Evolutionary conservation across 37 sponge, comb jelly and placozoan genomes (phyloP).

Genomic region (Hormiphora californensis): DNA sequence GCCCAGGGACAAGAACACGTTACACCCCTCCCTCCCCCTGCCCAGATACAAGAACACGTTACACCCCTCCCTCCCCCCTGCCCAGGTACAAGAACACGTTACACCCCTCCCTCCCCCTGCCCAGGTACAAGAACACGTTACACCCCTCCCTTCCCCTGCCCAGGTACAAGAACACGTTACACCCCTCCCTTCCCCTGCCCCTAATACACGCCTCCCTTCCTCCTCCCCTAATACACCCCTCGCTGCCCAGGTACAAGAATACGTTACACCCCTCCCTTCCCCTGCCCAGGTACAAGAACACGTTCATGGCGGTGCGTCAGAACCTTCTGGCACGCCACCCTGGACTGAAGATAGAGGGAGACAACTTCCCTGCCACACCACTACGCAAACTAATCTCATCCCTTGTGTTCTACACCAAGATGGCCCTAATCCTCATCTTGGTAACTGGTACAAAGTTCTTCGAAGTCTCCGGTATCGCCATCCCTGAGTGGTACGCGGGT

Average conservation of each 20-base stretch:
- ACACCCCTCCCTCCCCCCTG: no score
- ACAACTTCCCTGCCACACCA: conserved; percentile 73
- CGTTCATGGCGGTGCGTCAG: conserved; percentile 79
- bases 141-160: not conserved
- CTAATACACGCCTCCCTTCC: no score
- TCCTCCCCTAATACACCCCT: no score
- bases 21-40: no score
- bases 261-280: no score
- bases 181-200: no score
- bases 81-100: no score
- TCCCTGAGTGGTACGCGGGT: conserved; percentile 44
- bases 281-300: conserved; percentile 70
- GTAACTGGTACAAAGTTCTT: conserved; percentile 54
- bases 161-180: no score
- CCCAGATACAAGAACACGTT: no score
- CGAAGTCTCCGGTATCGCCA: conserved; percentile 50
- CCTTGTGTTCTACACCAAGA: conserved; percentile 56
- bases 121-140: no score
- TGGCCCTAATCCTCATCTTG: conserved; percentile 57
- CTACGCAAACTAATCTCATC: conserved; percentile 57
- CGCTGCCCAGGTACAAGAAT: no score
- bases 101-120: not conserved
- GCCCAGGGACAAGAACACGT: no score
- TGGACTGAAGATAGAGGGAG: conserved; percentile 66
- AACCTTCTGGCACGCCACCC: conserved; percentile 65